phyloP scores from a whole-genome alignment of 2,888 invertebrate genomes.

The Alloplasta piceator region DNA sequence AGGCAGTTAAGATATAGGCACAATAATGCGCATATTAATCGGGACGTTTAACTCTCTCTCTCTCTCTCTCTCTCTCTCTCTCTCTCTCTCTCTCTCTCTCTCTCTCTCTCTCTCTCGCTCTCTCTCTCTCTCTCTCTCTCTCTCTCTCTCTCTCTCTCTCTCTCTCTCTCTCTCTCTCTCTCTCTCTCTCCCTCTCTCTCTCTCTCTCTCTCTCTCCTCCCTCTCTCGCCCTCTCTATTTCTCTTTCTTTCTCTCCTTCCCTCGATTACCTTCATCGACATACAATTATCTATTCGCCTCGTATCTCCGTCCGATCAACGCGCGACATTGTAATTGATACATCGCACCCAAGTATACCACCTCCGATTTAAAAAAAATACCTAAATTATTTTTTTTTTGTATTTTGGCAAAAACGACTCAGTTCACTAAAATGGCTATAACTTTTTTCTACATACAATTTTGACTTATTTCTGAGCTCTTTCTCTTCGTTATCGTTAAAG shows the following conservation, averaged over 20 bases:
- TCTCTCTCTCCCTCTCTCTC: neutral
- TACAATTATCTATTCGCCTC: conserved; percentile 57
- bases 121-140: neutral
- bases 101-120: neutral
- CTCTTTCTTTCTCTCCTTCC: no score
- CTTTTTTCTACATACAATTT: no score
- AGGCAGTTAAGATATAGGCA: neutral
- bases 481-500: no score
- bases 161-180: neutral
- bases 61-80: no score
- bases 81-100: neutral
- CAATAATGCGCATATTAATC: neutral
- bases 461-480: no score
- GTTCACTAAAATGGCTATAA: no score
- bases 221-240: conserved; percentile 29
- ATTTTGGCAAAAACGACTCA: no score
- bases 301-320: conserved; percentile 48
- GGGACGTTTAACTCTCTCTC: conserved; percentile 42
- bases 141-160: neutral
- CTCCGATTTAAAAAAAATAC: no score
- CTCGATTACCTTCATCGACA: conserved; percentile 62
- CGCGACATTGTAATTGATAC: conserved; percentile 62
- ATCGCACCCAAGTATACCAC: no score
- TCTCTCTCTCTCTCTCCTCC: neutral
- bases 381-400: no score